A percentile compares a stretch with the other conserved stretches of the same genome.
Evolutionary conservation across 2,797 vertebrate species (phyloP).

Genomic region (Hoplostethus mediterraneus): DNA sequence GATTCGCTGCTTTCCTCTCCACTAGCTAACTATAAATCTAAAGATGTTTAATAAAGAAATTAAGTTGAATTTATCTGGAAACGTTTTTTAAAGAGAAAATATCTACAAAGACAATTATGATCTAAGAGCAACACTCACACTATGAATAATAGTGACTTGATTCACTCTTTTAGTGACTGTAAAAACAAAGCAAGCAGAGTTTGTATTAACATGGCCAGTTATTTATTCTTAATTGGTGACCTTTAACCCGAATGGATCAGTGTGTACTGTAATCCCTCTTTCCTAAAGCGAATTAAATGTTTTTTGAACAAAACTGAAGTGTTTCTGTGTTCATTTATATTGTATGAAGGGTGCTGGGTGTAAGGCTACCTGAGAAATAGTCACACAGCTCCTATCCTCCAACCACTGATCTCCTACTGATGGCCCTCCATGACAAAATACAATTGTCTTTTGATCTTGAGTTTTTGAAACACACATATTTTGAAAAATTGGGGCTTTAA

Average conservation of each 20-base stretch:
- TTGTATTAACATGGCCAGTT: constrained; percentile 86
- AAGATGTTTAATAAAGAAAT: constrained; percentile 75
- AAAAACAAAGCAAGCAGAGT: constrained; percentile 73
- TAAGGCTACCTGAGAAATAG: too few relatives aligned
- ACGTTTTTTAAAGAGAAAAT: constrained; percentile 52
- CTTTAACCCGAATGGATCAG: constrained; percentile 80
- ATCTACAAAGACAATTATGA: constrained; percentile 57
- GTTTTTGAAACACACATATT: too few relatives aligned
- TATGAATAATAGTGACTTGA: constrained; percentile 73
- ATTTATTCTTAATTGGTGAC: constrained; percentile 87
- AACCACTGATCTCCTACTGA: too few relatives aligned
- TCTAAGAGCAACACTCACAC: constrained; percentile 62
- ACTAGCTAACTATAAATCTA: constrained; percentile 65
- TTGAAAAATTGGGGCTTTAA: too few relatives aligned
- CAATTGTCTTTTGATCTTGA: too few relatives aligned
- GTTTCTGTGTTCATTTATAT: constrained; percentile 17
- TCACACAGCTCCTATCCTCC: too few relatives aligned
- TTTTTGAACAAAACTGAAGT: constrained; percentile 67
- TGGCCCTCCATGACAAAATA: too few relatives aligned
- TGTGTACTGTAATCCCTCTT: constrained; percentile 83
- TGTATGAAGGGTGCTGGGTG: not conserved
- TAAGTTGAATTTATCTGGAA: constrained; percentile 63
- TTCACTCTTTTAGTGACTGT: constrained; percentile 78
- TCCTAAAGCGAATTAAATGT: constrained; percentile 83
- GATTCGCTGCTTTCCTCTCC: constrained; percentile 63